Evolutionary conservation across 2,888 invertebrate genomes (phyloP).

Genomic region (Pasiphila rectangulata): DNA sequence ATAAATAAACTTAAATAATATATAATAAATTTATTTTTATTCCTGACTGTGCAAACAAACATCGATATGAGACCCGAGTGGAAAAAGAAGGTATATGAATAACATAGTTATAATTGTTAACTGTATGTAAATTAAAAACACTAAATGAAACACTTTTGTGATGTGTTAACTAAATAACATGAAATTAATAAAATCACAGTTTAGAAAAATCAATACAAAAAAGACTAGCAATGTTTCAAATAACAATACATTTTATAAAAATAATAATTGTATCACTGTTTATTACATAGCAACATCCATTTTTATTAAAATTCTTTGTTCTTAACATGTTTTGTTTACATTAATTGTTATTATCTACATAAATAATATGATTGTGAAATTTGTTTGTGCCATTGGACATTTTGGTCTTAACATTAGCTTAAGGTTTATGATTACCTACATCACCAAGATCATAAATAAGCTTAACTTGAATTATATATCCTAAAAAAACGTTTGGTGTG

Average conservation of each 20-base stretch:
- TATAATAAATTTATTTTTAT: constrained; percentile 39
- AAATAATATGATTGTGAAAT: too few species aligned
- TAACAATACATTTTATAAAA: too few species aligned
- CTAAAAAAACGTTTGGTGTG: too few species aligned
- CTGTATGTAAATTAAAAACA: constrained; percentile 21
- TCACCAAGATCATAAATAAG: too few species aligned
- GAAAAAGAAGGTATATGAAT: constrained; percentile 69
- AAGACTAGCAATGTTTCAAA: constrained; percentile 2
- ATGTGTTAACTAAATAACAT: constrained; percentile 12
- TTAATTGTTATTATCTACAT: background rate
- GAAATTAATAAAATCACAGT: constrained; percentile 5
- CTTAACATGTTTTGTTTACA: background rate
- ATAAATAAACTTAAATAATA: background rate
- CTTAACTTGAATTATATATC: too few species aligned
- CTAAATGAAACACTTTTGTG: constrained; percentile 27
- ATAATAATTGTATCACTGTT: background rate
- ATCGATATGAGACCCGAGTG: constrained; percentile 74
- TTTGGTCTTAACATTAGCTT: too few species aligned
- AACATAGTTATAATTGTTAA: constrained; percentile 24
- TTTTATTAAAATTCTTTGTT: background rate
- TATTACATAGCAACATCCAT: constrained; percentile 5
- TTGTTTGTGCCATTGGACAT: too few species aligned
- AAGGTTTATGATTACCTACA: too few species aligned
- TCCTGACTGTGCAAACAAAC: constrained; percentile 72
- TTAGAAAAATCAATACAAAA: constrained; percentile 1